Conservation (phyloP, 2,797 vertebrate species). For the Cichlasoma orientale region DNA sequence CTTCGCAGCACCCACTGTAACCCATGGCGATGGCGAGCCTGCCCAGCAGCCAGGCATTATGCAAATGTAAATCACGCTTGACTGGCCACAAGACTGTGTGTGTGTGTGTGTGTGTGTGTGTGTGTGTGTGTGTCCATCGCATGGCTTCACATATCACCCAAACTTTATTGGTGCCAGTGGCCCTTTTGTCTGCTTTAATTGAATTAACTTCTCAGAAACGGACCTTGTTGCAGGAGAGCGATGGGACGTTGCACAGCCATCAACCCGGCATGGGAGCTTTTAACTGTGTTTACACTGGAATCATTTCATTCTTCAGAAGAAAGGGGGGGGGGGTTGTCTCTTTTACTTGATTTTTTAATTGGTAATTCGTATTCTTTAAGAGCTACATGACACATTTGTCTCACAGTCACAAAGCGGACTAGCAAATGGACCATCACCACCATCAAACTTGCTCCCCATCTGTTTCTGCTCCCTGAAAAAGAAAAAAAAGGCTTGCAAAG, state of each 20-base stretch:
- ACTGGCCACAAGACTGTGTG: conserved; percentile 51
- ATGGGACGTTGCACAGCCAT: conserved; percentile 38
- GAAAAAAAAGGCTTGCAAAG: too few relatives aligned
- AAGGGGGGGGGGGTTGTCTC: neutral
- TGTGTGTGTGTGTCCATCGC: conserved; percentile 45
- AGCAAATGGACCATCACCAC: neutral
- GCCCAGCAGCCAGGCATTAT: conserved; percentile 54
- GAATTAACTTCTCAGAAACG: conserved; percentile 68
- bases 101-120: conserved; percentile 42
- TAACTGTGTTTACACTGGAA: conserved; percentile 57
- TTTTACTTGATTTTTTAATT: conserved; percentile 35
- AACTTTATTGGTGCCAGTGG: conserved; percentile 63
- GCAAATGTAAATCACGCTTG: conserved; percentile 59
- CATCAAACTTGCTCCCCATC: neutral
- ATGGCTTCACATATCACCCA: conserved; percentile 61
- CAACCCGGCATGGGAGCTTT: conserved; percentile 32
- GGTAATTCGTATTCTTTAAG: conserved; percentile 16
- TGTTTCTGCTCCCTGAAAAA: too few relatives aligned
- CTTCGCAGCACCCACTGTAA: conserved; percentile 48
- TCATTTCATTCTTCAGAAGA: conserved; percentile 19
- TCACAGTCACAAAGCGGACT: conserved; percentile 2
- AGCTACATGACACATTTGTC: conserved; percentile 8
- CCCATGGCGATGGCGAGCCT: conserved; percentile 55
- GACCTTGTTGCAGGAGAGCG: conserved; percentile 56
- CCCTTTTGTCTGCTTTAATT: conserved; percentile 70